Evolutionary conservation across 2,888 invertebrate genomes (phyloP).

Genomic region (Polia nebulosa): DNA sequence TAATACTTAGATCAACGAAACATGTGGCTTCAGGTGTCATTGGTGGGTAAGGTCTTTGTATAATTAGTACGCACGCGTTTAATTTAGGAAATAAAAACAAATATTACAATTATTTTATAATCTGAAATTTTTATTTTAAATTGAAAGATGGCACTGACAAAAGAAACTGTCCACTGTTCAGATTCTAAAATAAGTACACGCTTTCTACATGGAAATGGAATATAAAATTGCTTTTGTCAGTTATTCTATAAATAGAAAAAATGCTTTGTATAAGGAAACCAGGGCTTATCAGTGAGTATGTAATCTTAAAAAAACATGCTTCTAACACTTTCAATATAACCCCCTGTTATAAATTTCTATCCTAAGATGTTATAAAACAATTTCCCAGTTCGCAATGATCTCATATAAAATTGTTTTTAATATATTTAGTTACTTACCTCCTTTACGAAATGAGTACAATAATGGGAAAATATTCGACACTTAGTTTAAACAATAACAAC

Average conservation of each 20-base stretch:
- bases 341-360: conserved; percentile 65
- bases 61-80: conserved; percentile 82
- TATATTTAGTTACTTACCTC: conserved; percentile 73
- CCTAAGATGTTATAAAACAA: conserved; percentile 66
- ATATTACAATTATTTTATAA: conserved; percentile 66
- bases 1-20: conserved; percentile 89
- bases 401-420: conserved; percentile 74
- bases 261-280: conserved; percentile 68
- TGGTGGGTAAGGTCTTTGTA: conserved; percentile 89
- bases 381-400: conserved; percentile 66
- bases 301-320: conserved; percentile 61
- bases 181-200: conserved; percentile 70
- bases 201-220: conserved; percentile 65
- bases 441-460: conserved; percentile 71
- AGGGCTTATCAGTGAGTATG: conserved; percentile 54
- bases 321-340: conserved; percentile 65
- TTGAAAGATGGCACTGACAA: conserved; percentile 79
- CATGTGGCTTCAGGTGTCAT: conserved; percentile 89
- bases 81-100: conserved; percentile 64
- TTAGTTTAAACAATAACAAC: conserved; percentile 76
- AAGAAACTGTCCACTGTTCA: conserved; percentile 68
- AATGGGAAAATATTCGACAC: conserved; percentile 75
- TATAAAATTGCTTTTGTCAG: conserved; percentile 73
- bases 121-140: conserved; percentile 67
- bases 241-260: conserved; percentile 67